Base-by-base conservation (phyloP, 1,140 invertebrate genomes). In the Eulimnadia texana region DNA sequence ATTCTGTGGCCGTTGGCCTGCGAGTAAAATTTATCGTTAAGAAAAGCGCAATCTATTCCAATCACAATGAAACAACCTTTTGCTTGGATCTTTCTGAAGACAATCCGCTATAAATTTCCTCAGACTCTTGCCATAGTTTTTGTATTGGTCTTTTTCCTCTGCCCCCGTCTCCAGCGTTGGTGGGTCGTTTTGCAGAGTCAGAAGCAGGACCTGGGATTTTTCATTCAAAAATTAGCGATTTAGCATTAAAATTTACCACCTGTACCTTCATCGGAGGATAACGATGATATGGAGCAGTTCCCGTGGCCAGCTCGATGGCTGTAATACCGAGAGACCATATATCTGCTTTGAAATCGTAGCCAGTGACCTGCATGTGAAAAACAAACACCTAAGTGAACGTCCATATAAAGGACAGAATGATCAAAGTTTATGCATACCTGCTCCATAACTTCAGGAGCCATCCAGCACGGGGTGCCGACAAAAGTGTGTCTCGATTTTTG, bases 401-500 rank as follows among this genome's bases (percentile, higher is more conserved):
- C 33, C 16, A 42, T 9, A 42, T 42, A 9, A 42, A 6, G 16
- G 33, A 6, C 33, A 42, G 33, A 42, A 25, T 23, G 13, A 29
- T 52, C 16, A 16, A 13, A 50, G n/a, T 52, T 28, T 50, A 62
- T 62, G 55, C 50, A 76, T 72, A 86, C 86, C 80, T 97, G 93
- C 77, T 98, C 93, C 93, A 98, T 98, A 63, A 98, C 93, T 79
- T 99, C 96, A 11, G 95, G 95, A n/a, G 95, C 95, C 95, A 98
- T 98, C 94, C 94, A 99, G 72, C 95, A 98, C 0, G 95, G 92
- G 3, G 93, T 97, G 6, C 94, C 94, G 3, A 98, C 93, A 77
- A 98, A 98, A 0, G 93, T 98, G 69, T 98, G 93, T 22, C 94
- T 78, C 2, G 94, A 89, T 75, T 94, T 93, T 74, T 98, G 93